Conservation (phyloP, 2,797 vertebrate genomes). For the Hybognathus amarus region DNA sequence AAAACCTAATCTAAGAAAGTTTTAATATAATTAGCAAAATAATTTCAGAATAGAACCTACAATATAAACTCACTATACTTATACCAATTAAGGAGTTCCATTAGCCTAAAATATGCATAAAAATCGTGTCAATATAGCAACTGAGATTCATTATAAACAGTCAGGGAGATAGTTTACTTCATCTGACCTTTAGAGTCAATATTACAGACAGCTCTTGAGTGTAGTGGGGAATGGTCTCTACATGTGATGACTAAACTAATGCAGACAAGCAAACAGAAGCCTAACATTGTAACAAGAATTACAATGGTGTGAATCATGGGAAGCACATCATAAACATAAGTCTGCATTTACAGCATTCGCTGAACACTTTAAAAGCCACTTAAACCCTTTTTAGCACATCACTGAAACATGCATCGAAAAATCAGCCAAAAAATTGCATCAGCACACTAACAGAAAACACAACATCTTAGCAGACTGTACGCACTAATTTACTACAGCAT, state of each 20-base stretch:
- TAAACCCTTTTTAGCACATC: constrained; percentile 53
- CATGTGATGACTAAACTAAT: constrained; percentile 27
- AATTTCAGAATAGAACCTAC: not conserved
- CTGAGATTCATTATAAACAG: constrained; percentile 58
- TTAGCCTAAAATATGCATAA: constrained; percentile 45
- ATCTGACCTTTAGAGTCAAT: constrained; percentile 47
- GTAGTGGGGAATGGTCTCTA: constrained; percentile 12
- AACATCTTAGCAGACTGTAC: not conserved
- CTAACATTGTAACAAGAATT: constrained; percentile 51
- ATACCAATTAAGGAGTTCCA: too few species aligned
- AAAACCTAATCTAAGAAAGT: not conserved
- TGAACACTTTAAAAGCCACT: constrained; percentile 58
- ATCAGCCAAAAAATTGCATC: constrained; percentile 33
- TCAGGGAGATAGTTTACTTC: constrained; percentile 47
- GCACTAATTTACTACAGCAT: not conserved
- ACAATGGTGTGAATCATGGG: constrained; percentile 49
- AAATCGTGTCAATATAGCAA: constrained; percentile 29
- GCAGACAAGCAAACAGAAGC: constrained; percentile 56
- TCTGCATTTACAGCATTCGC: constrained; percentile 55
- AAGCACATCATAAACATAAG: constrained; percentile 60
- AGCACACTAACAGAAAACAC: not conserved
- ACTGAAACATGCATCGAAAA: constrained; percentile 54
- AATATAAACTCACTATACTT: not conserved
- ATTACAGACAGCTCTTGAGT: constrained; percentile 47
- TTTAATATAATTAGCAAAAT: not conserved